A percentile compares a stretch with the other conserved stretches of the same genome.
These are phyloP conservation scores for Papilio xuthus DNA, from an alignment of 1,140 invertebrate genomes.

Conservation along the genomic window DNA sequence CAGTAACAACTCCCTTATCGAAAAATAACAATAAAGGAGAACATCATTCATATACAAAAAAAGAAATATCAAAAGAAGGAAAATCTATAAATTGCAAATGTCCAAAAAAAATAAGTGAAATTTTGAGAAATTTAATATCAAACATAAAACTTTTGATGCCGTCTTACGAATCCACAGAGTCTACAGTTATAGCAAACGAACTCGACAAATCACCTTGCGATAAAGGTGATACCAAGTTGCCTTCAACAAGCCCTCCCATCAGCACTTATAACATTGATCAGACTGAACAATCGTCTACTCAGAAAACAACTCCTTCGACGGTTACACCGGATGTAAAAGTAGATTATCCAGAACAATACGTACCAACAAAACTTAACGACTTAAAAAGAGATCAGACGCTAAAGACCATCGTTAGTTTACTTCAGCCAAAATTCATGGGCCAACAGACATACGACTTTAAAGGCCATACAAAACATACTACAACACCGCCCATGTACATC, in stretches of 20 bases:
- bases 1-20: slow-evolving; percentile 43
- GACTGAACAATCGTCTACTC: background rate
- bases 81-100: slow-evolving; percentile 50
- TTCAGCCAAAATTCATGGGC: slow-evolving; percentile 12
- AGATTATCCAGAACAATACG: background rate
- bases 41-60: slow-evolving; percentile 19
- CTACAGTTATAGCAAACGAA: background rate
- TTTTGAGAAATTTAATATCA: slow-evolving; percentile 54
- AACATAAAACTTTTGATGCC: slow-evolving; percentile 53
- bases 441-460: slow-evolving; percentile 21
- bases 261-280: slow-evolving; percentile 8
- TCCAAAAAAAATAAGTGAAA: slow-evolving; percentile 47
- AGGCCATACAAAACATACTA: slow-evolving; percentile 2
- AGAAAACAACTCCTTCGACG: background rate
- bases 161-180: slow-evolving; percentile 38
- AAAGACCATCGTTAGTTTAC: slow-evolving; percentile 25
- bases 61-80: slow-evolving; percentile 22
- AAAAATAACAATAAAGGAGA: slow-evolving; percentile 37
- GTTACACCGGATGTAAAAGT: background rate
- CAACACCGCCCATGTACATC: slow-evolving; percentile 7
- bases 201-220: slow-evolving; percentile 3
- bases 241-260: background rate
- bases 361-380: background rate
- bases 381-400: slow-evolving; percentile 21
- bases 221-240: background rate